Evolutionary conservation across 2,797 vertebrate genomes (phyloP), one percentile per base, ranked within the genome.

Genomic region (Heterohyrax brucei): DNA sequence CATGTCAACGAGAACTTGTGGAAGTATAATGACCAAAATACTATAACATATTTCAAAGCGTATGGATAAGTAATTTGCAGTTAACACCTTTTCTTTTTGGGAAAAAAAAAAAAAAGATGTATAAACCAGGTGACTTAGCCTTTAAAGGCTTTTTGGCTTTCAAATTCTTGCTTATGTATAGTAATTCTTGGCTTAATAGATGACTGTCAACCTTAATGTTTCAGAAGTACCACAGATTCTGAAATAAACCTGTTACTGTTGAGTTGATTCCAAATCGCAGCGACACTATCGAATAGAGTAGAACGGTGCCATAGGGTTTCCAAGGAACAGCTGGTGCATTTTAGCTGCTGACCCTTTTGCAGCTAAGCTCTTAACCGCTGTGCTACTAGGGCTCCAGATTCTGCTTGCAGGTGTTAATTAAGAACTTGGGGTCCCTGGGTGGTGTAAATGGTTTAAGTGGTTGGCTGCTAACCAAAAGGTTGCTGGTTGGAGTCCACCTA

Each of bases 101-200:
- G 3, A 39, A 39, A 39, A 39, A 39, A 39, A 39, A 39, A 83
- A 8, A 72, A 39, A 24, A 78, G 18, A 76, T 18, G 48, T 53
- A 62, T 44, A 85, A 95, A 33, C 16, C 2, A 0, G 26, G 8
- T 72, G 70, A 50, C 21, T 87, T 39, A 59, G 24, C 61, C 24
- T 85, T 84, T 87, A 78, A 77, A 92, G 56, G 70, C 48, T 84
- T 79, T 64, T 77, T 75, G 82, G 7, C 73, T 96, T 92, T 80
- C 33, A 56, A 56, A 56, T 92, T 22, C 53, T 75, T n/a, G n/a
- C n/a, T n/a, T 76, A 18, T 22, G 94, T 50, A 22, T 61, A 44
- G 84, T 87, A 76, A 79, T 66, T 79, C 64, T 91, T 78, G 48
- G 89, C 61, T 94, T 84, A 53, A 48, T 53, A 78, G 61, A 26